A percentile compares a stretch with the other conserved stretches of the same genome.
phyloP scores from a whole-genome alignment of 1,140 invertebrate species.

The Drosophila busckii region DNA sequence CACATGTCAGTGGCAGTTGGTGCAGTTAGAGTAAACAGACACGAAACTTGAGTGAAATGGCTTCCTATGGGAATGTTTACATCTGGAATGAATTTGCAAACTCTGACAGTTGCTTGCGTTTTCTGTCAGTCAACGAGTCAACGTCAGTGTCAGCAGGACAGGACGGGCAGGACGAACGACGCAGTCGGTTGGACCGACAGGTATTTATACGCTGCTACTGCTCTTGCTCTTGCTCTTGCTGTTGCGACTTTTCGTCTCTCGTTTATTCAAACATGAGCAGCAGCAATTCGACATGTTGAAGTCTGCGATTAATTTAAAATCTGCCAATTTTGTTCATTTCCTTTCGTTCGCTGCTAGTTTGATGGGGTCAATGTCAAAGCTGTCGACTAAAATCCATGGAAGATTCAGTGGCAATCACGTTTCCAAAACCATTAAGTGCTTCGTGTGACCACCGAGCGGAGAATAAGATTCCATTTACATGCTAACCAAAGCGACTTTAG shows the following conservation, averaged over 20 bases:
- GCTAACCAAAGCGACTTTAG: too few species aligned
- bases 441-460: conserved; percentile 14
- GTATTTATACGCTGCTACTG: conserved; percentile 24
- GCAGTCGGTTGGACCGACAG: conserved; percentile 12
- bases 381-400: conserved; percentile 30
- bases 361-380: conserved; percentile 20
- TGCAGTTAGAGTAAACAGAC: conserved; percentile 59
- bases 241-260: conserved; percentile 30
- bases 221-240: too few species aligned
- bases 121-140: conserved; percentile 59
- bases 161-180: neutral
- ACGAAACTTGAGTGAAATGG: conserved; percentile 61
- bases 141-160: conserved; percentile 48
- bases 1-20: conserved; percentile 47
- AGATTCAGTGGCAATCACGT: conserved; percentile 29
- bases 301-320: conserved; percentile 56
- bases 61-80: conserved; percentile 65
- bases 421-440: conserved; percentile 41
- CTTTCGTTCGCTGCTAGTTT: too few species aligned
- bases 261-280: conserved; percentile 41
- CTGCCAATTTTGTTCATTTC: conserved; percentile 44
- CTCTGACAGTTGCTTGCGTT: conserved; percentile 62
- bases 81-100: conserved; percentile 68
- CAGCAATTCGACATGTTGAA: conserved; percentile 44
- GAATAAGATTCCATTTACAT: conserved; percentile 27